Conservation (phyloP, 1,140 invertebrate genomes). For the Metaphire vulgaris region DNA sequence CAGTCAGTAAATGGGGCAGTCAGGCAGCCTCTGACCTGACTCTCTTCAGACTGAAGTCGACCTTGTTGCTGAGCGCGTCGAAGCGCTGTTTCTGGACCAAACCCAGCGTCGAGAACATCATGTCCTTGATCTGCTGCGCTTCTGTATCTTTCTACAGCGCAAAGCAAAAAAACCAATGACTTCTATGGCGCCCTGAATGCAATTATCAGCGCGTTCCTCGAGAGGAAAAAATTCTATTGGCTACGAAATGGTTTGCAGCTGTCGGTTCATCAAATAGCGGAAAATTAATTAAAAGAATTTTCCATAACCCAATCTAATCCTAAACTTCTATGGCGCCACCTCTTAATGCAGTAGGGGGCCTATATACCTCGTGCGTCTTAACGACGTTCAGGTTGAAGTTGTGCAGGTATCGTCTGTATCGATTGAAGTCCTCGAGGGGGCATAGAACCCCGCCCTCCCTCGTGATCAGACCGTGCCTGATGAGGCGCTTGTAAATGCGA, state of each 20-base stretch:
- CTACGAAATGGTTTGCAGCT: too few relatives aligned
- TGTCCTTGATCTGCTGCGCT: background rate
- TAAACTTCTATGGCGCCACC: too few relatives aligned
- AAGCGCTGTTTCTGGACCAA: background rate
- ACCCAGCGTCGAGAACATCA: background rate
- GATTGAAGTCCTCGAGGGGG: background rate
- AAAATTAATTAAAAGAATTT: too few relatives aligned
- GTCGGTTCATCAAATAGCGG: too few relatives aligned
- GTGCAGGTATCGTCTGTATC: background rate
- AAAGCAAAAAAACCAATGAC: too few relatives aligned
- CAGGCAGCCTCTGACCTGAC: too few relatives aligned
- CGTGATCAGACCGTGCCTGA: background rate
- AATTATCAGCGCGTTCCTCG: too few relatives aligned
- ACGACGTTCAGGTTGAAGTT: background rate
- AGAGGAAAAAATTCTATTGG: too few relatives aligned
- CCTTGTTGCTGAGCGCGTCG: background rate
- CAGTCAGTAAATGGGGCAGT: too few relatives aligned
- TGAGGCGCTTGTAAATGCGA: background rate
- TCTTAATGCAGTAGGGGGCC: too few relatives aligned
- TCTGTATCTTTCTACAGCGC: background rate
- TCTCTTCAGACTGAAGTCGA: background rate
- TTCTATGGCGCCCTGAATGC: too few relatives aligned
- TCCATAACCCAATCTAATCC: too few relatives aligned
- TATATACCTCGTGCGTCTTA: background rate
- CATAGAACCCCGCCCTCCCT: background rate